Base-by-base conservation (phyloP, 1,140 invertebrate species). In the Drosophila erecta region DNA sequence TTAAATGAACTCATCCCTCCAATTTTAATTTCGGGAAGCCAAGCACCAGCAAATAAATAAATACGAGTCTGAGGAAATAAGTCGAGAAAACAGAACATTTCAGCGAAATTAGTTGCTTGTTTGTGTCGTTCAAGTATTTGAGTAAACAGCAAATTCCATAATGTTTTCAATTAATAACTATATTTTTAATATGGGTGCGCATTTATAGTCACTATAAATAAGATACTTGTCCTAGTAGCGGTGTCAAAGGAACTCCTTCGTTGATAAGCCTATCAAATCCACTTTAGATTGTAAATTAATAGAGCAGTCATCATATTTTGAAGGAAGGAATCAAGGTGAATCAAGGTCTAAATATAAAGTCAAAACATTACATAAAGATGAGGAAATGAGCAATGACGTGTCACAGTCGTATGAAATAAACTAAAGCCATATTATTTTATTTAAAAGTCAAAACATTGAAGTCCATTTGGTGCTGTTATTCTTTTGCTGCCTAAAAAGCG, bases 131-230 rank as follows among this genome's bases (percentile, higher is more conserved):
- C 8, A 44, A 14, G 20, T 38, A 54, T 65, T 56, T 66, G 72
- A 73, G 83, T 87, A 83, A 87, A 86, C 84, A 89, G 30, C 66
- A 27, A 51, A 58, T 72, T 62, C 55, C 84, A 89, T 89, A 79
- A 83, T 87, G 83, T 86, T 87, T 62, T 49, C 67, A 86, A 86
- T 86, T 86, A 86, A 86, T 86, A 86, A 86, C 74, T 81, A 87
- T 78, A 47, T 35, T 58, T 14, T 14, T 14, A 58, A 53, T 17
- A 46, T 43, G 27, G 64, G 12, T 8, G 15, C 3, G 15, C 24
- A 30, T 30, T 37, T 55, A 5, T 4, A 3, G n/a, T n/a, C n/a
- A n/a, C n/a, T n/a, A 8, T 37, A 60, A 7, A 37, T 49, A 47
- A 8, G 7, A 3, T 30, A 30, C 27, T 30, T 8, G 2, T 8